Conservation (phyloP, 2,888 invertebrate species). For the Drosophila parthenogenetica region DNA sequence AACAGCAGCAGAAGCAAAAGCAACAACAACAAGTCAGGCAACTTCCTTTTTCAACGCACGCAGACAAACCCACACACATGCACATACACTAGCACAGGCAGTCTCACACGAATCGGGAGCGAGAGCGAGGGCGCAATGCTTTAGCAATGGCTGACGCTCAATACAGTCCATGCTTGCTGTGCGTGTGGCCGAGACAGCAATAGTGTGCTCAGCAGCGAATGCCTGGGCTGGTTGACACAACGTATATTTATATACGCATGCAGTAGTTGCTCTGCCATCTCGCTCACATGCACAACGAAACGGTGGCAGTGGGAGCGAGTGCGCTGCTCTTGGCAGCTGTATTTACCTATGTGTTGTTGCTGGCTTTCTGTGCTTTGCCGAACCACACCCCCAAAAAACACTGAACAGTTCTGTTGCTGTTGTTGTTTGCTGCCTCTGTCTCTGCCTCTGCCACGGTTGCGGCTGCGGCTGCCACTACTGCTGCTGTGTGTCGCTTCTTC, state of each 20-base stretch:
- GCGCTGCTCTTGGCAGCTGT: constrained; percentile 60
- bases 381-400: constrained; percentile 76
- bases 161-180: too few relatives aligned
- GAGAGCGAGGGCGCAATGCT: constrained; percentile 50
- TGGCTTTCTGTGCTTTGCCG: constrained; percentile 45
- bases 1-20: constrained; percentile 17
- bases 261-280: constrained; percentile 11
- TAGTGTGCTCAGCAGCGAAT: constrained; percentile 11
- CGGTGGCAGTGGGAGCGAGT: constrained; percentile 44
- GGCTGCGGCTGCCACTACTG: constrained; percentile 1
- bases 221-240: constrained; percentile 49
- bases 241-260: constrained; percentile 26
- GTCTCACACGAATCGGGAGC: constrained; percentile 25
- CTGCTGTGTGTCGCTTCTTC: constrained; percentile 51
- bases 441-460: background rate
- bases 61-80: constrained; percentile 10
- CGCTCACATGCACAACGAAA: constrained; percentile 15
- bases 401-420: constrained; percentile 27
- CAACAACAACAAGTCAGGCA: constrained; percentile 35
- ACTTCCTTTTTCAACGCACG: constrained; percentile 43
- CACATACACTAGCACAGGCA: background rate
- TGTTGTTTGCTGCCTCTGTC: constrained; percentile 22
- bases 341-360: constrained; percentile 77
- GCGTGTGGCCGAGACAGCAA: constrained; percentile 30
- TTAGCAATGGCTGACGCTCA: constrained; percentile 71